These are phyloP conservation scores for Maniola jurtina DNA, from an alignment of 1,140 invertebrate species.

Conservation along the genomic window DNA sequence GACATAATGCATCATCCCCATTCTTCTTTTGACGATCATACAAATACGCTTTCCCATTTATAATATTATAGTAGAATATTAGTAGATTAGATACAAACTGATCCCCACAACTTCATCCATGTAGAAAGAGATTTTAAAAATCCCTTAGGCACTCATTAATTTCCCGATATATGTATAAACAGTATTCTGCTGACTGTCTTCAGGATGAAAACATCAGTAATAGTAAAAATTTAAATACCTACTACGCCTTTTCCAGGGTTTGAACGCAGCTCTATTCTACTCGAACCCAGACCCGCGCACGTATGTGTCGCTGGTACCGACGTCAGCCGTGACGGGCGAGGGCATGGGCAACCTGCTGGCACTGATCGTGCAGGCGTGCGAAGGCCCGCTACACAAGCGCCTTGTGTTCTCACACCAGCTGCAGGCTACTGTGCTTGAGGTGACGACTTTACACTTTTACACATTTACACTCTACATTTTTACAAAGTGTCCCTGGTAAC, in stretches of 20 bases:
- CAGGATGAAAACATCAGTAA: background rate
- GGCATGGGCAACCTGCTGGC: constrained; percentile 99
- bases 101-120: too few species aligned
- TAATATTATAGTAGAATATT: too few species aligned
- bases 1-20: too few species aligned
- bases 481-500: constrained; percentile 92
- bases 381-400: constrained; percentile 93
- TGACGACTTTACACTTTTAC: constrained; percentile 24
- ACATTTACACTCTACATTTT: background rate
- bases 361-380: constrained; percentile 95
- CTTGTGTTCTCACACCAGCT: constrained; percentile 96
- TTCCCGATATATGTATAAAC: too few species aligned
- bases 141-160: background rate
- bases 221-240: constrained; percentile 2
- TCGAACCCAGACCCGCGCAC: constrained; percentile 96
- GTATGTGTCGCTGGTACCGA: constrained; percentile 98
- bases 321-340: constrained; percentile 97
- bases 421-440: constrained; percentile 97
- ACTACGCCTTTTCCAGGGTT: constrained; percentile 77
- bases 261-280: constrained; percentile 97
- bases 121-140: too few species aligned
- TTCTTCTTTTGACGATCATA: too few species aligned
- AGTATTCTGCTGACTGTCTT: too few species aligned
- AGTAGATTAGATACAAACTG: too few species aligned
- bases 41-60: too few species aligned